Evolutionary conservation across 1,140 invertebrate species (phyloP).

Genomic region (Euglossa dilemma): DNA sequence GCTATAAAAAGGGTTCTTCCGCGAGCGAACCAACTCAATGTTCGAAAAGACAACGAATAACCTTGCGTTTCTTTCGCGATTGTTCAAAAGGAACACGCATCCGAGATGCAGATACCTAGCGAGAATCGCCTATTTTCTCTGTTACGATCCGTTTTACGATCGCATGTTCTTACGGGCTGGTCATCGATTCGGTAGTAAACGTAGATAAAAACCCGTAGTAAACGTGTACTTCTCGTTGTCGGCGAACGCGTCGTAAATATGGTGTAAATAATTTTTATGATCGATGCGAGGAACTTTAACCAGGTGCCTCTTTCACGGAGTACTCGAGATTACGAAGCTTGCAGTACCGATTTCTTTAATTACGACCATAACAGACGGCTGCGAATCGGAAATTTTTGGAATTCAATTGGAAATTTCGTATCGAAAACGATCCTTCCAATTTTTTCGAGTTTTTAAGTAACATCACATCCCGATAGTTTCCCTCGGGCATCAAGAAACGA

Average conservation of each 20-base stretch:
- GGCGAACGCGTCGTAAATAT: constrained; percentile 13
- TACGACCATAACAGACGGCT: not conserved
- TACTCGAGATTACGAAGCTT: not conserved
- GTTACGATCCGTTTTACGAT: constrained; percentile 31
- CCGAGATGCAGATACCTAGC: not conserved
- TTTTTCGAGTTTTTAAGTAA: too few species aligned
- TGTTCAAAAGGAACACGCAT: not conserved
- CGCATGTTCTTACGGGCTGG: not conserved
- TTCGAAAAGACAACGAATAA: constrained; percentile 11
- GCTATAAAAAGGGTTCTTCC: not conserved
- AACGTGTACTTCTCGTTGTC: not conserved
- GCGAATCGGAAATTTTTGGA: too few species aligned
- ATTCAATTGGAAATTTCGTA: too few species aligned
- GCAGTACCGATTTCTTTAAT: not conserved
- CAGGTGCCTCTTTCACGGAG: not conserved
- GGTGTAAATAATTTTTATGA: constrained; percentile 8
- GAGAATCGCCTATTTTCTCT: not conserved
- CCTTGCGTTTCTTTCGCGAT: constrained; percentile 3
- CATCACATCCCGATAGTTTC: too few species aligned
- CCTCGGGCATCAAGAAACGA: too few species aligned
- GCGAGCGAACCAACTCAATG: not conserved
- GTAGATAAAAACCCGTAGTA: constrained; percentile 12
- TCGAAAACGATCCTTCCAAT: too few species aligned
- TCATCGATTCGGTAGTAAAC: not conserved
- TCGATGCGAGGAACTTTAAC: not conserved